Percentiles rank a stretch among this genome's conserved stretches.
Evolutionary conservation across 2,797 vertebrate genomes (phyloP).

Genomic region (Tangara arthus): DNA sequence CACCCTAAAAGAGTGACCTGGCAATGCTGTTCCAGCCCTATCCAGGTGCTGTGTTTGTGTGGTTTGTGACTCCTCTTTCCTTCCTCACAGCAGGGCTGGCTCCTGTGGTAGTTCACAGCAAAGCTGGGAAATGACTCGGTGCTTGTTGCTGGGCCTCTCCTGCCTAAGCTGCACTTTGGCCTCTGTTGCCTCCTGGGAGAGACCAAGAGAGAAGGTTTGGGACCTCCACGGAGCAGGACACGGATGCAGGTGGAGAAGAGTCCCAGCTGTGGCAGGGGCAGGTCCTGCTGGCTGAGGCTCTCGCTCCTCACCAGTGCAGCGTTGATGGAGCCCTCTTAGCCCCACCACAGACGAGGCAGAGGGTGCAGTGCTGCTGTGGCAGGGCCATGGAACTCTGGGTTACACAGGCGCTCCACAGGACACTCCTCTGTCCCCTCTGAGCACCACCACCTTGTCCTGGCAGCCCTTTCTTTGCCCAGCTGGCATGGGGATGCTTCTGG

Average conservation of each 20-base stretch:
- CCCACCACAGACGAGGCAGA: neutral
- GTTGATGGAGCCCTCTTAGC: neutral
- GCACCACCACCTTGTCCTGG: neutral
- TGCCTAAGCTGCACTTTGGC: neutral
- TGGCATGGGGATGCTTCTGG: neutral
- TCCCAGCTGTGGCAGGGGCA: neutral
- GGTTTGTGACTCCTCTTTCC: neutral
- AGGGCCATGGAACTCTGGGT: neutral
- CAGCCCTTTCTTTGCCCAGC: neutral
- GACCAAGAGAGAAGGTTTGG: neutral
- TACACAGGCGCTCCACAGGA: neutral
- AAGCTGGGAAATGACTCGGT: rapidly evolving
- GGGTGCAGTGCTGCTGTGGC: neutral
- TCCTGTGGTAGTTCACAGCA: neutral
- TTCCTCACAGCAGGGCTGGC: neutral
- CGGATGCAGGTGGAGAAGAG: neutral
- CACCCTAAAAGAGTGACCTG: neutral
- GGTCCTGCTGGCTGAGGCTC: neutral
- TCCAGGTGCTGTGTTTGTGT: neutral
- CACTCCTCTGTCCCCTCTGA: neutral
- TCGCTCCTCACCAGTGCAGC: neutral
- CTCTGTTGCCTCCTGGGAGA: neutral
- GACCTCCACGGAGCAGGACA: rapidly evolving
- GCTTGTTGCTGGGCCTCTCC: neutral
- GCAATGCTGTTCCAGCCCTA: neutral